A percentile compares a stretch with the other conserved stretches of the same genome.
phyloP scores from a whole-genome alignment of 2,888 invertebrate genomes.

The Molanna angustata region DNA sequence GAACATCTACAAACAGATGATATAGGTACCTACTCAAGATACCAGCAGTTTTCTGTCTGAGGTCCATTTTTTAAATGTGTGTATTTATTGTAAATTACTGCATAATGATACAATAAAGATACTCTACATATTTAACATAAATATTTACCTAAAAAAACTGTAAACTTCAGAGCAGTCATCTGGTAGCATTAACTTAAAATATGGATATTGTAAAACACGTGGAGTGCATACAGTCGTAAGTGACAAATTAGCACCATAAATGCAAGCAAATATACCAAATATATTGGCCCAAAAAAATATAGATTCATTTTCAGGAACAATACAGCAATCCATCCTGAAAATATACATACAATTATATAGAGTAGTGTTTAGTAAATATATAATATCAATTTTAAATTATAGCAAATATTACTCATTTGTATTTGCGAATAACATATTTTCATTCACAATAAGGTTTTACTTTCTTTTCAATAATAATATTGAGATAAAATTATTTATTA shows the following conservation, averaged over 20 bases:
- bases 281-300: constrained; percentile 69
- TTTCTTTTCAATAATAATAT: too few species aligned
- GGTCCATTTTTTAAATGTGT: too few species aligned
- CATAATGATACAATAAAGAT: too few species aligned
- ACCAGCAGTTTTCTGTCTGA: too few species aligned
- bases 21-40: too few species aligned
- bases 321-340: constrained; percentile 79
- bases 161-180: constrained; percentile 85
- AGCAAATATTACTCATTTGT: background rate
- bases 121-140: constrained; percentile 10
- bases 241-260: constrained; percentile 76
- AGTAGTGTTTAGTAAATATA: background rate
- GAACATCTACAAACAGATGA: too few species aligned
- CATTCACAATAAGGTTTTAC: too few species aligned
- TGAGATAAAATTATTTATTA: too few species aligned
- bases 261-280: constrained; percentile 62
- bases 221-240: constrained; percentile 88
- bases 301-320: constrained; percentile 74
- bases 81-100: too few species aligned
- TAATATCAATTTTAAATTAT: background rate
- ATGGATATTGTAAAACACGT: constrained; percentile 59
- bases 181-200: constrained; percentile 63
- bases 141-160: constrained; percentile 69
- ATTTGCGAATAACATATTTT: background rate
- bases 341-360: constrained; percentile 28